A percentile compares a stretch with the other conserved stretches of the same genome.
These are phyloP conservation scores for Cyclophora albipunctata DNA, from an alignment of 2,888 invertebrate genomes.

Conservation along the genomic window DNA sequence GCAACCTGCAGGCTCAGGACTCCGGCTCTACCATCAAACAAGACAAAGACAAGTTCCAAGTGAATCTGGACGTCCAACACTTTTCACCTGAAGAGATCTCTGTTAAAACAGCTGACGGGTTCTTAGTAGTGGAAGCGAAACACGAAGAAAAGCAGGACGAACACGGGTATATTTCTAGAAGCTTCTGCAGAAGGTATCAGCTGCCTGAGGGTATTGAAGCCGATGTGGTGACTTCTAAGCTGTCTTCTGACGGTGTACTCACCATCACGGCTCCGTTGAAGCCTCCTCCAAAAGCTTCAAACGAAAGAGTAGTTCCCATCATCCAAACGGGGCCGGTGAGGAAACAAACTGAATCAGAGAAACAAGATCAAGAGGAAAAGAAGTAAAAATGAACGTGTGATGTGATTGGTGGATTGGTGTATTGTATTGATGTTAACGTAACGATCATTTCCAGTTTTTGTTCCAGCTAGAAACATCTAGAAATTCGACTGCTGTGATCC, in stretches of 20 bases:
- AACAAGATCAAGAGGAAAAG: slow-evolving; percentile 2
- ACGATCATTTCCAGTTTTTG: not conserved
- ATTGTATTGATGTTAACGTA: not conserved
- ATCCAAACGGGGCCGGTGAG: slow-evolving; percentile 80
- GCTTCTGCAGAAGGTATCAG: slow-evolving; percentile 79
- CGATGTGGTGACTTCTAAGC: slow-evolving; percentile 79
- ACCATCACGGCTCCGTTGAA: slow-evolving; percentile 80
- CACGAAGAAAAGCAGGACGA: slow-evolving; percentile 87
- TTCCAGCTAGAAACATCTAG: too few species aligned
- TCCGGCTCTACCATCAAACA: slow-evolving; percentile 64
- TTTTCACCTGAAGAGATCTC: slow-evolving; percentile 84
- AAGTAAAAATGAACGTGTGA: not conserved
- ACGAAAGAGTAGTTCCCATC: slow-evolving; percentile 80
- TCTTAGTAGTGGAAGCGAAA: slow-evolving; percentile 82
- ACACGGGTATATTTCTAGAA: slow-evolving; percentile 83
- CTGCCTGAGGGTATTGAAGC: slow-evolving; percentile 76
- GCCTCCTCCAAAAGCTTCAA: slow-evolving; percentile 41
- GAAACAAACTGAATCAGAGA: slow-evolving; percentile 27
- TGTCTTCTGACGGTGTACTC: slow-evolving; percentile 86
- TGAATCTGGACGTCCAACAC: slow-evolving; percentile 83
- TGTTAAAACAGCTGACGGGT: slow-evolving; percentile 82
- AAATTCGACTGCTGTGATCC: too few species aligned
- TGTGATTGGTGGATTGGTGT: slow-evolving; percentile 2
- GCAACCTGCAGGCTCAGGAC: slow-evolving; percentile 70
- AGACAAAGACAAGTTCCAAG: slow-evolving; percentile 76